Base-by-base conservation (phyloP, 30 jellyfish, hydroid and myxozoan genomes). In the Sanderia malayensis region DNA sequence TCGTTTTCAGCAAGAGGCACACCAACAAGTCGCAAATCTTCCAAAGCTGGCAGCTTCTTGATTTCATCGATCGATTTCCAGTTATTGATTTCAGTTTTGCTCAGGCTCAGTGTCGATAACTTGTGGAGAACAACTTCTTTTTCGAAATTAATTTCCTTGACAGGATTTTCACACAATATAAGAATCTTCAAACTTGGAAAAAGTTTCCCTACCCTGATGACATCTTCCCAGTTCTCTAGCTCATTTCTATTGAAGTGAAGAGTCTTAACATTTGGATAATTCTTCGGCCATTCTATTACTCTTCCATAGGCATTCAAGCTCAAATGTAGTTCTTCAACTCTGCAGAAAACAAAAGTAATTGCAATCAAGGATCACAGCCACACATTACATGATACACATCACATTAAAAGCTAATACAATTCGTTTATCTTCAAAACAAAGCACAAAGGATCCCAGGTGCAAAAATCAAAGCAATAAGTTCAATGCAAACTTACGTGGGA, bases 271-370 rank as follows among this genome's bases (percentile, higher is more conserved):
- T 34, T 90, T n/a, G 70, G 89, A 67, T 61, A 83, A 2, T 75
- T 44, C 0, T 58, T 44, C 9, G 68, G 65, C 69, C 84, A 65
- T 13, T 61, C 90, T 11, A 61, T 71, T 15, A 90, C 88, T 17
- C 45, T 44, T 2, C 87, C 92, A 62, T 69, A 90, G 2, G 83
- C 64, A 53, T 90, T 90, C 31, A 90, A 61, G 71, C 98, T 90
- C 80, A 84, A 44, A 44, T 90, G 98, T 33, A 90, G 92, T 58
- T 90, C 98, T 70, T 83, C 87, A 68, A 83, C 63, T 31, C 98
- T 82, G 58, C 32, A 32, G 31, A 72, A 17, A 45, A 70, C 23
- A 37, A 37, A 37, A 37, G 52, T 37, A 37, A 37, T 37, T 37
- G 6, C 52, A 37, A 37, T 6, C 52, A 37, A 37, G 52, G n/a